Percentiles rank a stretch among this genome's conserved stretches.
Conservation (phyloP, 2,113 vertebrate species). For the Melanotaenia duboulayi region DNA sequence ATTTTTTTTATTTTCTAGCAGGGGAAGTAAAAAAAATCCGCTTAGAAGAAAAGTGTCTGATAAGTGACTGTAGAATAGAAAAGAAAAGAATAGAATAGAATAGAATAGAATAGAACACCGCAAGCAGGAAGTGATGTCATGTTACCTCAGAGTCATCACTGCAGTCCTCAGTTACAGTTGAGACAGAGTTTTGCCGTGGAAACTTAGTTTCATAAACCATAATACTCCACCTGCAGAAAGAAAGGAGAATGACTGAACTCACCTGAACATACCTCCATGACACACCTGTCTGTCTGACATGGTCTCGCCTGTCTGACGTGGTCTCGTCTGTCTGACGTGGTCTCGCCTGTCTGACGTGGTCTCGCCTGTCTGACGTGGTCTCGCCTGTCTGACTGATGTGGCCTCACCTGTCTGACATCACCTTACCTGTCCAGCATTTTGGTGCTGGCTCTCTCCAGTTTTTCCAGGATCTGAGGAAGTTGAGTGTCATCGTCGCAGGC, state of each 20-base stretch:
- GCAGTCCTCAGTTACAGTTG: slow-evolving; percentile 88
- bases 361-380: no score
- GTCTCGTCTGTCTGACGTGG: not conserved
- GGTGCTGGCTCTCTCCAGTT: slow-evolving; percentile 96
- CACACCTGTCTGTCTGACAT: no score
- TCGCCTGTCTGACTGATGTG: no score
- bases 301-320: no score
- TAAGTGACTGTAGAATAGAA: no score
- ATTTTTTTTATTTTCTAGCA: no score
- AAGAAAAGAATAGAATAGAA: no score
- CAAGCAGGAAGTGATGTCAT: slow-evolving; percentile 6
- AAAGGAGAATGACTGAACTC: not conserved
- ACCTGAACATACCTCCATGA: not conserved
- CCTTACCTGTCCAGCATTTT: slow-evolving; percentile 96
- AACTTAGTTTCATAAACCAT: slow-evolving; percentile 98
- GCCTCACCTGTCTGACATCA: not conserved
- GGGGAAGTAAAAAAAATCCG: no score
- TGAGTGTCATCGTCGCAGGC: slow-evolving; percentile 96
- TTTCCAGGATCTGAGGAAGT: slow-evolving; percentile 96
- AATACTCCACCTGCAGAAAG: slow-evolving; percentile 90
- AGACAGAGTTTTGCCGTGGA: slow-evolving; percentile 87
- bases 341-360: no score
- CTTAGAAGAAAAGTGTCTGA: no score
- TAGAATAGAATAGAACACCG: no score
- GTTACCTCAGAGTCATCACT: slow-evolving; percentile 94